Percentiles rank a stretch among this genome's conserved stretches.
These are phyloP conservation scores for Leptoclinus maculatus DNA, from an alignment of 2,797 vertebrate genomes.

Conservation along the genomic window DNA sequence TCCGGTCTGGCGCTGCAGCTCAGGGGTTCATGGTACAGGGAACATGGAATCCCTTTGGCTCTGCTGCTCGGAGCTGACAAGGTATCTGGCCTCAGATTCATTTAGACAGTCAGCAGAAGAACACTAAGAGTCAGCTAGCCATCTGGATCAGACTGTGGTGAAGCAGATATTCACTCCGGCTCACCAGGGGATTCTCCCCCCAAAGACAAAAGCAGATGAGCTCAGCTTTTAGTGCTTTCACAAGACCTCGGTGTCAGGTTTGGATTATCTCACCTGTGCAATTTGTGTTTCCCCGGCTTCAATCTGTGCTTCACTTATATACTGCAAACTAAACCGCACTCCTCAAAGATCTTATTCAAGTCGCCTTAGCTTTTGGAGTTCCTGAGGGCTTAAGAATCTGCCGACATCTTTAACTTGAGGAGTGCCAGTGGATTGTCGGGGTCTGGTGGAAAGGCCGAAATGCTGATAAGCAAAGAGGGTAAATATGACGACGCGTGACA, in stretches of 20 bases:
- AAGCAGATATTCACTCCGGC: slow-evolving; percentile 66
- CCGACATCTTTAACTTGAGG: slow-evolving; percentile 31
- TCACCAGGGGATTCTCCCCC: slow-evolving; percentile 64
- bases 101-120: slow-evolving; percentile 78
- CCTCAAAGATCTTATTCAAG: slow-evolving; percentile 47
- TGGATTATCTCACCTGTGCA: slow-evolving; percentile 69
- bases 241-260: slow-evolving; percentile 62
- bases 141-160: slow-evolving; percentile 70
- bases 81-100: slow-evolving; percentile 72
- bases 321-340: slow-evolving; percentile 25
- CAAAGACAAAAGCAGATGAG: slow-evolving; percentile 73
- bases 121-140: slow-evolving; percentile 69
- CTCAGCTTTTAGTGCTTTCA: slow-evolving; percentile 63
- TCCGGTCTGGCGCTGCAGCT: slow-evolving; percentile 61
- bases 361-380: slow-evolving; percentile 22
- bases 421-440: slow-evolving; percentile 30
- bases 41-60: slow-evolving; percentile 77
- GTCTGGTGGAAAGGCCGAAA: slow-evolving; percentile 21
- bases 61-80: slow-evolving; percentile 67
- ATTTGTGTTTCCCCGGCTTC: slow-evolving; percentile 60
- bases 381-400: slow-evolving; percentile 27
- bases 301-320: slow-evolving; percentile 16
- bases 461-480: slow-evolving; percentile 25
- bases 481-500: slow-evolving; percentile 22
- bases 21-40: slow-evolving; percentile 71